Evolutionary conservation across 2,113 vertebrate species (phyloP).

Genomic region (Mixornis gularis): DNA sequence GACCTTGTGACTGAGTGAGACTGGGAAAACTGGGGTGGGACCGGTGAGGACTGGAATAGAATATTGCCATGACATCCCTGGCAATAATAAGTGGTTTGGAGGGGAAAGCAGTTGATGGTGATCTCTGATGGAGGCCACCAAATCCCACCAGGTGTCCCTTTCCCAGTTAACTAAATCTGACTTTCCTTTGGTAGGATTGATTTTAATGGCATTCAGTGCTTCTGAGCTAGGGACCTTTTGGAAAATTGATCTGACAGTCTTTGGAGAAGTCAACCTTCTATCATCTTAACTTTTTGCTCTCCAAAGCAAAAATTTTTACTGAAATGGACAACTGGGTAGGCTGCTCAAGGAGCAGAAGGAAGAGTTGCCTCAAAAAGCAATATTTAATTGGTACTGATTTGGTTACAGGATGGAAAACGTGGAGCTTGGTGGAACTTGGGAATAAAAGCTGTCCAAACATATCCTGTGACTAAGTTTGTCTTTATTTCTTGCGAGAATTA

Average conservation of each 20-base stretch:
- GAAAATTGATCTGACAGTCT: background rate
- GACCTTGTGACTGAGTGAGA: background rate
- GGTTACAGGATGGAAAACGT: background rate
- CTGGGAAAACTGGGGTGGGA: background rate
- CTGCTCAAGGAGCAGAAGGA: background rate
- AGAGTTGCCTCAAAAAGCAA: background rate
- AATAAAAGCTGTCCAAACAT: background rate
- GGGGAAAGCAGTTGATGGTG: background rate
- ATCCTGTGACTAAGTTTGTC: background rate
- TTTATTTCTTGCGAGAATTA: slow-evolving; percentile 2
- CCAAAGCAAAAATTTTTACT: background rate
- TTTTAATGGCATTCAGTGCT: background rate
- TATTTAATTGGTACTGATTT: background rate
- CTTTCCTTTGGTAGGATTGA: background rate
- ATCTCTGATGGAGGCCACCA: background rate
- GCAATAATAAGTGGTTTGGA: background rate
- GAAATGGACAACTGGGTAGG: background rate
- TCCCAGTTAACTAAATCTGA: background rate
- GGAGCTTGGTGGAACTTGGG: background rate
- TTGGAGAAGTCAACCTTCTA: background rate
- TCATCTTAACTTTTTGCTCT: background rate
- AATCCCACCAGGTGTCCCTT: background rate
- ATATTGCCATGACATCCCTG: rapidly evolving
- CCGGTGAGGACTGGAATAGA: background rate
- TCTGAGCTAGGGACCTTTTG: background rate